Percentiles rank a stretch among this genome's conserved stretches.
phyloP scores from a whole-genome alignment of 2,888 invertebrate genomes.

The Ectemnius cavifrons region DNA sequence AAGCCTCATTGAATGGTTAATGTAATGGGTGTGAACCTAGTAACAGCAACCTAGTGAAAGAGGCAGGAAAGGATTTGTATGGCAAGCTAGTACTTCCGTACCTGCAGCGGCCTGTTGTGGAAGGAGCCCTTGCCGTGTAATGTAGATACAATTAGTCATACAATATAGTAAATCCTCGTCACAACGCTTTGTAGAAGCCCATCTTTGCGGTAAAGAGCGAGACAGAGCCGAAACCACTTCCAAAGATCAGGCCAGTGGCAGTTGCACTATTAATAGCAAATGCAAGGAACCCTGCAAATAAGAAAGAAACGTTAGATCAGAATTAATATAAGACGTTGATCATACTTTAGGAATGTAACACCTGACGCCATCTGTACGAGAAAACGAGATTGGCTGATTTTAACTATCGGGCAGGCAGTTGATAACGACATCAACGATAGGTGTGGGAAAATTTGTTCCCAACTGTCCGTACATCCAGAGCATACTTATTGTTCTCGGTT shows the following conservation, averaged over 20 bases:
- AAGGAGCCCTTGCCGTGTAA: conserved; percentile 2
- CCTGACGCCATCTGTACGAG: conserved; percentile 4
- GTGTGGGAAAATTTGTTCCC: conserved; percentile 33
- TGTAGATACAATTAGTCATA: conserved; percentile 35
- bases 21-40: conserved; percentile 44
- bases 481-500: conserved; percentile 40
- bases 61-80: background rate
- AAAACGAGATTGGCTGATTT: background rate
- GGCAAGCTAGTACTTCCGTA: no score
- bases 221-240: conserved; percentile 33
- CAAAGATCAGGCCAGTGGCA: conserved; percentile 55
- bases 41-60: conserved; percentile 27
- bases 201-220: conserved; percentile 21
- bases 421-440: conserved; percentile 3
- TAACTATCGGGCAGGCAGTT: no score
- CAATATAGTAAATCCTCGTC: conserved; percentile 13
- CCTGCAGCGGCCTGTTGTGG: background rate
- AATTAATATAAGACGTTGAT: conserved; percentile 21
- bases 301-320: conserved; percentile 9
- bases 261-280: conserved; percentile 31
- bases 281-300: conserved; percentile 40
- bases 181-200: conserved; percentile 14
- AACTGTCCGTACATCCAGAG: conserved; percentile 54
- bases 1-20: conserved; percentile 45
- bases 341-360: conserved; percentile 43